phyloP scores from a whole-genome alignment of 92 coral and sea anemone genomes.

The Meandrina meandrites region DNA sequence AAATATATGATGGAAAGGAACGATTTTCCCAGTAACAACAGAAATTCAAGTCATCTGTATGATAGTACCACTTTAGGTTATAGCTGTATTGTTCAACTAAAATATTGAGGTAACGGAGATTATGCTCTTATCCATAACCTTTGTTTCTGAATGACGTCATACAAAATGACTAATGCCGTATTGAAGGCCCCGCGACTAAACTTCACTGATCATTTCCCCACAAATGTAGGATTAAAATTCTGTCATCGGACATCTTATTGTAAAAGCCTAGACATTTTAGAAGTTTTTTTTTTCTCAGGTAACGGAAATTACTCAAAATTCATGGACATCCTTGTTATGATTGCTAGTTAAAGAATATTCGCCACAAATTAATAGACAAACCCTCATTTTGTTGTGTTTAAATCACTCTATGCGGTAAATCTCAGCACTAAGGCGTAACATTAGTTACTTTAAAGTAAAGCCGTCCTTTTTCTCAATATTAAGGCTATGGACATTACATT shows the following conservation, averaged over 20 bases:
- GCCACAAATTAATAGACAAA: background rate
- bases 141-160: constrained; percentile 7
- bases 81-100: too few relatives aligned
- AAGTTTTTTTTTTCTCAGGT: background rate
- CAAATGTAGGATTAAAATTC: constrained; percentile 9
- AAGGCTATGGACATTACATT: too few relatives aligned
- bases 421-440: too few relatives aligned
- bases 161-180: background rate
- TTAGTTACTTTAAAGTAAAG: too few relatives aligned
- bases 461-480: too few relatives aligned
- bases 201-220: background rate
- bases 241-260: constrained; percentile 11
- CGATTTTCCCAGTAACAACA: too few relatives aligned
- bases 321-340: constrained; percentile 10
- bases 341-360: constrained; percentile 8
- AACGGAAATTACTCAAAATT: constrained; percentile 6
- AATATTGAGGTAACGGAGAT: too few relatives aligned
- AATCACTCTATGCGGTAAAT: too few relatives aligned
- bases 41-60: too few relatives aligned
- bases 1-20: too few relatives aligned
- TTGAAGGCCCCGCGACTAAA: constrained; percentile 6
- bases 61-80: too few relatives aligned
- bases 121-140: too few relatives aligned
- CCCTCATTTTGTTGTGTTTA: background rate
- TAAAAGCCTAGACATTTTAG: constrained; percentile 10